phyloP scores from a whole-genome alignment of 2,113 vertebrate genomes.

The Sakesphorus luctuosus region DNA sequence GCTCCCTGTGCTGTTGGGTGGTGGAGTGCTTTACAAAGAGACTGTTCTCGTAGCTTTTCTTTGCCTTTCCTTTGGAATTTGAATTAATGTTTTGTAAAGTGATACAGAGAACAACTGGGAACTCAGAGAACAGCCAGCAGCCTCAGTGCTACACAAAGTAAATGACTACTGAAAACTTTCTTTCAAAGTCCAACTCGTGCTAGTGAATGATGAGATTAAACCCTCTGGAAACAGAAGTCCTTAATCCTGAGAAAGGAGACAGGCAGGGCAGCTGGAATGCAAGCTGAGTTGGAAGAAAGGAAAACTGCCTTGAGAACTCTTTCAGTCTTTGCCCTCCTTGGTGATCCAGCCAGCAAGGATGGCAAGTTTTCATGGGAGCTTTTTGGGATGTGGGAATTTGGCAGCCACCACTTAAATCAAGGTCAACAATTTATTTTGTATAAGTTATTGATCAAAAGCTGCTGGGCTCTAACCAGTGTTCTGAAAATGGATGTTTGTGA shows the following conservation, averaged over 20 bases:
- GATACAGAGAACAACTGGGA: neutral
- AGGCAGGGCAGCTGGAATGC: neutral
- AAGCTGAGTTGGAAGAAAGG: slow-evolving; percentile 13
- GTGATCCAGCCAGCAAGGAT: neutral
- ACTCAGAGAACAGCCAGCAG: neutral
- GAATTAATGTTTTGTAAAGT: neutral
- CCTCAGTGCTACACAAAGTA: neutral
- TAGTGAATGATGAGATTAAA: slow-evolving; percentile 26
- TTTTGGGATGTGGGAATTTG: slow-evolving; percentile 2
- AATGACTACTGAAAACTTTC: neutral
- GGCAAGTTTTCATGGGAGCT: neutral
- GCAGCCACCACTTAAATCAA: neutral
- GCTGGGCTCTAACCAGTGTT: neutral
- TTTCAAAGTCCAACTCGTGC: neutral
- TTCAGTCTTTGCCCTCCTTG: slow-evolving; percentile 1
- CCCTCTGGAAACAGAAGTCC: neutral
- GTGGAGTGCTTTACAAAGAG: neutral
- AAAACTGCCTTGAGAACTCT: neutral
- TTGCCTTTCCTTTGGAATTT: neutral
- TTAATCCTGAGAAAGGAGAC: slow-evolving; percentile 15
- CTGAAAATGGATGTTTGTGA: neutral
- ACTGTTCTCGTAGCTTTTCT: neutral
- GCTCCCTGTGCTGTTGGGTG: neutral
- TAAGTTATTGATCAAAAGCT: neutral
- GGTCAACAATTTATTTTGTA: neutral